Conservation (phyloP, 2,797 vertebrate genomes). For the Schizopygopsis malacanthus region DNA sequence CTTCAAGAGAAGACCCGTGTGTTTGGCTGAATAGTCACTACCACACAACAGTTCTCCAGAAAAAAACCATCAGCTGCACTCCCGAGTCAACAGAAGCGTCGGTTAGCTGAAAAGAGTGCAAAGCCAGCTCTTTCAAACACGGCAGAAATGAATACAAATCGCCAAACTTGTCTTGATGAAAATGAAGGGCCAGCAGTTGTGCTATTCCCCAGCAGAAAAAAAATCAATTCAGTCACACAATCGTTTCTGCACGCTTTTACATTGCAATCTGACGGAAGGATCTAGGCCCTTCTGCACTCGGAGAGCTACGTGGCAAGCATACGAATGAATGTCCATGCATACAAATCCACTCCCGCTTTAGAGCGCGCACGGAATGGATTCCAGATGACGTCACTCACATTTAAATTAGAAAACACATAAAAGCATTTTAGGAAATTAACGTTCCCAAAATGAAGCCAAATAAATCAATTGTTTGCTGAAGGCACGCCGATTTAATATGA, state of each 20-base stretch:
- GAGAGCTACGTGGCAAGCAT: slow-evolving; percentile 62
- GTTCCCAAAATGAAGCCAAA: background rate
- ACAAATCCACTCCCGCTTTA: slow-evolving; percentile 53
- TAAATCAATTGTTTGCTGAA: slow-evolving; percentile 13
- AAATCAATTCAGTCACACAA: slow-evolving; percentile 43
- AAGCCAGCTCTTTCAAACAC: slow-evolving; percentile 20
- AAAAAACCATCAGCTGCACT: slow-evolving; percentile 18
- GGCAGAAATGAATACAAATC: slow-evolving; percentile 31
- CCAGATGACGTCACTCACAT: slow-evolving; percentile 55
- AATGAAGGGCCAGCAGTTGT: slow-evolving; percentile 35
- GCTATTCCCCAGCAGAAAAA: slow-evolving; percentile 34
- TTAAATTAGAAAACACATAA: background rate
- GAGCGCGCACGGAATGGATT: slow-evolving; percentile 43
- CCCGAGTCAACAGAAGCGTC: slow-evolving; percentile 27
- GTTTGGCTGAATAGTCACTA: slow-evolving; percentile 53
- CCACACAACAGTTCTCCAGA: slow-evolving; percentile 52
- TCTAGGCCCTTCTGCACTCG: slow-evolving; percentile 62
- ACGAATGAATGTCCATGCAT: slow-evolving; percentile 62
- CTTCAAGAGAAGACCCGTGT: slow-evolving; percentile 60
- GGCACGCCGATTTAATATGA: background rate
- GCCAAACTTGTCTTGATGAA: slow-evolving; percentile 38
- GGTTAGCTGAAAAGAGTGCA: slow-evolving; percentile 33
- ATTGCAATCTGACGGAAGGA: slow-evolving; percentile 58
- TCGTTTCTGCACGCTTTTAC: slow-evolving; percentile 50
- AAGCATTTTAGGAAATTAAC: background rate